phyloP scores from a whole-genome alignment of 2,113 vertebrate genomes.

The Eidolon helvum region DNA sequence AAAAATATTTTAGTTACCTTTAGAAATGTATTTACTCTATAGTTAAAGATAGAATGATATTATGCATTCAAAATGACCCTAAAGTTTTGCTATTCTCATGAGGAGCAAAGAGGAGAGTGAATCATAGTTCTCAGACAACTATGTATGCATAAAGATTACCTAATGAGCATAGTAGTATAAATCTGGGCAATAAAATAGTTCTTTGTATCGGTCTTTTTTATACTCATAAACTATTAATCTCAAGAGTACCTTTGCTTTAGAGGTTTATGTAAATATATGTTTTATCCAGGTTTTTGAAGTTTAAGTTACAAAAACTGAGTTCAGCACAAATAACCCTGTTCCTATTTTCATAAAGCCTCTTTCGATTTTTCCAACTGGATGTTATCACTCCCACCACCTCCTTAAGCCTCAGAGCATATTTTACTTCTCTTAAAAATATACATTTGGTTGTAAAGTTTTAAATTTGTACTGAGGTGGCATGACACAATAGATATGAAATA shows the following conservation, averaged over 20 bases:
- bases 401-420: not conserved
- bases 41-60: not conserved
- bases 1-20: not conserved
- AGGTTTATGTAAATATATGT: conserved; percentile 43
- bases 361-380: not conserved
- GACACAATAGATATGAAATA: not conserved
- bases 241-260: conserved; percentile 20
- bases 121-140: conserved; percentile 11
- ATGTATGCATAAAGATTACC: conserved; percentile 17
- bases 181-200: conserved; percentile 31
- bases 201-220: not conserved
- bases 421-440: conserved; percentile 1
- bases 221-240: conserved; percentile 51
- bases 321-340: not conserved
- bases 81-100: not conserved
- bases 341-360: not conserved
- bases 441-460: not conserved
- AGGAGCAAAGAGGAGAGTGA: not conserved
- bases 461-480: not conserved
- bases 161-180: conserved; percentile 47
- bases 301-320: conserved; percentile 23
- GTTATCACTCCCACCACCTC: not conserved
- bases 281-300: conserved; percentile 45
- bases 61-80: conserved; percentile 17
- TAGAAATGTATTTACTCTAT: not conserved